These are phyloP conservation scores for Artemia sp. DNA, from an alignment of 2,888 invertebrate genomes.

Conservation along the genomic window DNA sequence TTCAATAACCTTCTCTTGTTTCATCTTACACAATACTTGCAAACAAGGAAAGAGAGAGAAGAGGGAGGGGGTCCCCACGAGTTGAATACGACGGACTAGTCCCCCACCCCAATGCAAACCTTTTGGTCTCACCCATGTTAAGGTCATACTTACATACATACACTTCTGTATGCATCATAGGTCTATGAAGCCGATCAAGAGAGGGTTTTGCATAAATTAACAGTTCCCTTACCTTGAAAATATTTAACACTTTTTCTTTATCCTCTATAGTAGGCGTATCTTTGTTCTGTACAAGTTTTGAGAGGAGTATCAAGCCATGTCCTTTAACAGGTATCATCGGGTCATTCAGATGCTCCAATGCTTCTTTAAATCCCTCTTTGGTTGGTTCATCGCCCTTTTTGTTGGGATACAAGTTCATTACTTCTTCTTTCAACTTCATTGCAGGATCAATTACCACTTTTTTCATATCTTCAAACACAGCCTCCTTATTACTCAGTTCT, in stretches of 20 bases:
- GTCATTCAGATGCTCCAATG: neutral
- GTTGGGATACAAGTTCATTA: neutral
- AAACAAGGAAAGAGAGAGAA: too few species aligned
- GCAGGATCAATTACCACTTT: neutral
- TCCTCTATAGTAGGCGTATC: neutral
- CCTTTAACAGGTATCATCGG: neutral
- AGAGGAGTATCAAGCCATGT: conserved; percentile 12
- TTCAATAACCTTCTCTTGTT: too few species aligned
- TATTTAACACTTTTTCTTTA: neutral
- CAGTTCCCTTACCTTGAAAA: neutral
- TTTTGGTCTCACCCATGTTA: too few species aligned
- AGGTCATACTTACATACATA: too few species aligned
- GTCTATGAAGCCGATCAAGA: too few species aligned
- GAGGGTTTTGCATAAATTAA: too few species aligned
- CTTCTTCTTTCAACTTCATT: neutral
- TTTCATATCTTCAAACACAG: neutral
- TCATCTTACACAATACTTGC: too few species aligned
- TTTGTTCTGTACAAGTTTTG: neutral
- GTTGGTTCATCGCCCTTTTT: neutral
- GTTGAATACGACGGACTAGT: too few species aligned
- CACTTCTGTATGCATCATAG: too few species aligned
- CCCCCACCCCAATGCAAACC: too few species aligned
- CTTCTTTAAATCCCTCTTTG: neutral
- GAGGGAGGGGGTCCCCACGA: too few species aligned
- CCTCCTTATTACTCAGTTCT: neutral